Evolutionary conservation across 2,888 invertebrate species (phyloP).

Genomic region (Epirrhoe tristata): DNA sequence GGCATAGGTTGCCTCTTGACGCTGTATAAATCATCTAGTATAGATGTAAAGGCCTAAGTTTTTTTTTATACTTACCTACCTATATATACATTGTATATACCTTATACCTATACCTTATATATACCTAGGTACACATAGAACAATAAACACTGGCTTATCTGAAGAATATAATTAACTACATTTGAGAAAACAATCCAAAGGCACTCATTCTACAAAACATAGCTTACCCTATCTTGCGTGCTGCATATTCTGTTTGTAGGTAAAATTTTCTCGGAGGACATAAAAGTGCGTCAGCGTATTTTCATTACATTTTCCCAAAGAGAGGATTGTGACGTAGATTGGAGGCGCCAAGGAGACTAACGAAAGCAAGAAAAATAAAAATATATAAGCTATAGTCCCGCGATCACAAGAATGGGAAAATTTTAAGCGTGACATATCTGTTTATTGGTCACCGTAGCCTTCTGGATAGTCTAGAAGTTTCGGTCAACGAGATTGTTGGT

Average conservation of each 20-base stretch:
- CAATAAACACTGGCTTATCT: too few species aligned
- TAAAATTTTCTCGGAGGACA: constrained; percentile 10
- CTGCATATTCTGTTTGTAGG: neutral
- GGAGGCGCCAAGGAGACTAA: constrained; percentile 62
- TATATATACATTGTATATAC: too few species aligned
- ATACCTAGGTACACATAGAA: too few species aligned
- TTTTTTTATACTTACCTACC: too few species aligned
- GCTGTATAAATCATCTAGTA: too few species aligned
- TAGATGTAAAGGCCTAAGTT: too few species aligned
- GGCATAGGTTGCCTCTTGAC: too few species aligned
- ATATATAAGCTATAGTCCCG: constrained; percentile 52
- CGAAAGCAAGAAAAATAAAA: constrained; percentile 59
- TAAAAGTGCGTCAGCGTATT: constrained; percentile 64
- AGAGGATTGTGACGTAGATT: constrained; percentile 64
- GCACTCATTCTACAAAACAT: neutral
- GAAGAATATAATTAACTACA: too few species aligned
- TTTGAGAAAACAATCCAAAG: too few species aligned
- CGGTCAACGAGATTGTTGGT: constrained; percentile 8
- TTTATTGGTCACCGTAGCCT: constrained; percentile 7
- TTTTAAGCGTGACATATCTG: constrained; percentile 25
- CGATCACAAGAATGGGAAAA: constrained; percentile 22
- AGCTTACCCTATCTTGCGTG: neutral
- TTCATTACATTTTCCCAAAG: constrained; percentile 56
- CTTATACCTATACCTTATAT: too few species aligned
- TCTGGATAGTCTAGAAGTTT: constrained; percentile 13